Evolutionary conservation across 2,797 vertebrate species (phyloP).

Genomic region (Jordanella pulchra): DNA sequence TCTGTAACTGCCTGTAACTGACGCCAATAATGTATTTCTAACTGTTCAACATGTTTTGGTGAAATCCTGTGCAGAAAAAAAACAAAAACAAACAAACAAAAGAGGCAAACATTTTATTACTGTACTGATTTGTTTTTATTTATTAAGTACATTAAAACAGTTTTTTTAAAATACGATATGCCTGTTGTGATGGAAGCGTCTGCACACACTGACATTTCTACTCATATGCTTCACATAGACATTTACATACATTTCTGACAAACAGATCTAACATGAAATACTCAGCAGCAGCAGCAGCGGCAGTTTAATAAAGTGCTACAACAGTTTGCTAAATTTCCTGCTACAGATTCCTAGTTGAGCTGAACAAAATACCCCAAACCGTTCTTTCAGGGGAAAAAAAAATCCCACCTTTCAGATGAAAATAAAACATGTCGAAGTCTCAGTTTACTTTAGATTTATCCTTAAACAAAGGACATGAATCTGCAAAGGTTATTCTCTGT

Average conservation of each 20-base stretch:
- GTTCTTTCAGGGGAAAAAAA: too few species aligned
- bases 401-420: background rate
- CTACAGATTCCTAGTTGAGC: conserved; percentile 2
- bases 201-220: conserved; percentile 54
- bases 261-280: conserved; percentile 49
- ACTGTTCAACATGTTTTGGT: background rate
- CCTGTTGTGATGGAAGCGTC: conserved; percentile 46
- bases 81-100: too few species aligned
- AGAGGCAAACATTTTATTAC: conserved; percentile 6
- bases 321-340: conserved; percentile 35
- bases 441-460: too few species aligned
- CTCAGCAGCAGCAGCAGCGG: conserved; percentile 51
- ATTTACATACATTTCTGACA: conserved; percentile 45
- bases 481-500: background rate
- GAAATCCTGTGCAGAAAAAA: background rate
- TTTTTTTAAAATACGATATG: conserved; percentile 52
- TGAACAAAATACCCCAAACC: conserved; percentile 1
- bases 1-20: conserved; percentile 4
- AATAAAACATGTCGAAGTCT: background rate
- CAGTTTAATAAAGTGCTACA: conserved; percentile 53
- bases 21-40: conserved; percentile 18
- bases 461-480: background rate
- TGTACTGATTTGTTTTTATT: conserved; percentile 59
- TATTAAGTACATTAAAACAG: conserved; percentile 71
- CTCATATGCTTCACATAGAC: conserved; percentile 51